These are phyloP conservation scores for Drosophila subsilvestris DNA, from an alignment of 2,888 invertebrate species.

Conservation along the genomic window DNA sequence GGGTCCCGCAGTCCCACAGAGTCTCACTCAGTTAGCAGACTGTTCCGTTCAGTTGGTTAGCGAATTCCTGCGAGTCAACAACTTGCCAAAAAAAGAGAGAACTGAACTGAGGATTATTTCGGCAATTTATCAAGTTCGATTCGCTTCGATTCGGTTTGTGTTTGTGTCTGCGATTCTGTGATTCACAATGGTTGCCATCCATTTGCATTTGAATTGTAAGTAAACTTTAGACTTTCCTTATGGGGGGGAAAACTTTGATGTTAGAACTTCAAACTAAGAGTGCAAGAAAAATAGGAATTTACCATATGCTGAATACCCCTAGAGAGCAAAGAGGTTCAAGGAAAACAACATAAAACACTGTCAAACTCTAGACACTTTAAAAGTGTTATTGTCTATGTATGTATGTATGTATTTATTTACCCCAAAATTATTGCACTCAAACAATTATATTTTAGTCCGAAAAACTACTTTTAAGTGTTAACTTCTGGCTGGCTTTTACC, in stretches of 20 bases:
- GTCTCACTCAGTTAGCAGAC: conserved; percentile 44
- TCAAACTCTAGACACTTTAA: too few relatives aligned
- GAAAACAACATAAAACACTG: too few relatives aligned
- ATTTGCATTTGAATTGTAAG: conserved; percentile 70
- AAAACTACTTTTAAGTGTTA: too few relatives aligned
- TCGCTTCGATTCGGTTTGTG: background rate
- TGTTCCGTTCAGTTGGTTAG: conserved; percentile 58
- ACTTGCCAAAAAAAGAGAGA: conserved; percentile 16
- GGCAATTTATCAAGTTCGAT: conserved; percentile 17
- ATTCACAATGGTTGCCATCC: conserved; percentile 66
- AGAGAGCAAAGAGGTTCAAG: too few relatives aligned
- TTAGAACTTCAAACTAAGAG: background rate
- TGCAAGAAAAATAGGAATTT: background rate
- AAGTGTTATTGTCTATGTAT: too few relatives aligned
- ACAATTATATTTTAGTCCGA: too few relatives aligned
- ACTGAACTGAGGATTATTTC: conserved; percentile 1
- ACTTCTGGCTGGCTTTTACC: too few relatives aligned
- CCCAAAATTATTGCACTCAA: too few relatives aligned
- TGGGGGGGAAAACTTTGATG: background rate
- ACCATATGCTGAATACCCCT: too few relatives aligned
- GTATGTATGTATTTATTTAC: too few relatives aligned
- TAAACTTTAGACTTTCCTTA: conserved; percentile 15
- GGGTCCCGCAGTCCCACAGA: conserved; percentile 10
- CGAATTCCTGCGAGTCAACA: conserved; percentile 65
- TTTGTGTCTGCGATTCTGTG: background rate